These are phyloP conservation scores for Phenganax stokvisi DNA, from an alignment of 92 coral and sea anemone genomes.

Conservation along the genomic window DNA sequence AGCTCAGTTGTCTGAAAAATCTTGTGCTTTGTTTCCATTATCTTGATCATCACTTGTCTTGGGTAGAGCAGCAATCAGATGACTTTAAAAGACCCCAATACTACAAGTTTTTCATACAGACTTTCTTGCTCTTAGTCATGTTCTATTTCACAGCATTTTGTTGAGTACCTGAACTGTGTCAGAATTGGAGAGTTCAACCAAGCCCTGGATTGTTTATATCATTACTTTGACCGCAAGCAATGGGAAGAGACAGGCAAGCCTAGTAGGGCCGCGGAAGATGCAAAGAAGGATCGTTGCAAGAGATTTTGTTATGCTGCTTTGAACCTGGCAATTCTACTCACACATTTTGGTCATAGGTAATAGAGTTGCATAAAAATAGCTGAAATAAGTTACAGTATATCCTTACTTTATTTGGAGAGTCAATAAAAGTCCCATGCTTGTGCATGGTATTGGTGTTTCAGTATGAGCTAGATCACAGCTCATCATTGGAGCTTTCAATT, in stretches of 20 bases:
- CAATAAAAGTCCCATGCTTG: too few species aligned
- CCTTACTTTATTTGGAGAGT: too few species aligned
- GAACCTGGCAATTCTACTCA: constrained; percentile 79
- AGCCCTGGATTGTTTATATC: constrained; percentile 86
- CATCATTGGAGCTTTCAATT: too few species aligned
- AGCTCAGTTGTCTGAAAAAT: not conserved
- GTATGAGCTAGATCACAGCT: too few species aligned
- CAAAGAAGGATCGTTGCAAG: constrained; percentile 71
- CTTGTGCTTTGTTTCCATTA: too few species aligned
- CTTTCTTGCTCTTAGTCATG: too few species aligned
- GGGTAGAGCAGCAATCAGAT: too few species aligned
- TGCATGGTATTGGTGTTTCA: too few species aligned
- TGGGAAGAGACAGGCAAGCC: constrained; percentile 58
- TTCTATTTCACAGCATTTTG: constrained; percentile 57
- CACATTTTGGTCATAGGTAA: constrained; percentile 89
- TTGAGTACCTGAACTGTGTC: constrained; percentile 79
- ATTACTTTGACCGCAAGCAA: constrained; percentile 88
- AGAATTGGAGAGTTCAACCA: constrained; percentile 71
- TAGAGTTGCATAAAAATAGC: not conserved
- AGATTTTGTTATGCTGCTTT: constrained; percentile 96
- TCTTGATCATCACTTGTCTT: too few species aligned
- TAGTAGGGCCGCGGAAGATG: constrained; percentile 51
- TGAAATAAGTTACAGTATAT: not conserved
- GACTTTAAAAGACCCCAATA: too few species aligned
- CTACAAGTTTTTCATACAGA: too few species aligned